These are phyloP conservation scores for Dryobota labecula DNA, from an alignment of 2,888 invertebrate genomes.

Conservation along the genomic window DNA sequence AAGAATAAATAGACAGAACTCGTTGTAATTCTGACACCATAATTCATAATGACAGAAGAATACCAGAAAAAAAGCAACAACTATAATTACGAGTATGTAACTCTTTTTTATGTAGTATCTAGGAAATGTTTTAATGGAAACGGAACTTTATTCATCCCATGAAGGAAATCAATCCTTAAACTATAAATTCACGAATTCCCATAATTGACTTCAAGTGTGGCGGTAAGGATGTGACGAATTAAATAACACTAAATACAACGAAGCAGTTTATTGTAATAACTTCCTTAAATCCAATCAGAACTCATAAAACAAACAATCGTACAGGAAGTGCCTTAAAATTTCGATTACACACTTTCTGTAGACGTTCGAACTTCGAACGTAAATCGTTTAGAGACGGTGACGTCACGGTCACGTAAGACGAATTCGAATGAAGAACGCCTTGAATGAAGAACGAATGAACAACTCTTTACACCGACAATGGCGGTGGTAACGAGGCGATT, in stretches of 20 bases:
- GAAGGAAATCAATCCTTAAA: conserved; percentile 22
- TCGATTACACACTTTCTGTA: conserved; percentile 64
- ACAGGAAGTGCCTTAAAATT: conserved; percentile 67
- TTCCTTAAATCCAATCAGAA: conserved; percentile 61
- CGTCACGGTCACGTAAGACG: conserved; percentile 68
- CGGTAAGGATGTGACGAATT: conserved; percentile 54
- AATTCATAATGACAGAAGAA: not conserved
- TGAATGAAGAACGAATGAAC: conserved; percentile 66
- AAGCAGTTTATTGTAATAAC: conserved; percentile 57
- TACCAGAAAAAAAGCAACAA: not conserved
- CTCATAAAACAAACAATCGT: conserved; percentile 59
- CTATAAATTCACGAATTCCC: conserved; percentile 29
- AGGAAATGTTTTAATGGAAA: not conserved
- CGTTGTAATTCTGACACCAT: not conserved
- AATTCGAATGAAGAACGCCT: conserved; percentile 52
- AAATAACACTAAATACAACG: conserved; percentile 44
- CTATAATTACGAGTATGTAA: not conserved
- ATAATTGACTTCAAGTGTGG: conserved; percentile 20
- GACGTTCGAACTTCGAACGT: conserved; percentile 55
- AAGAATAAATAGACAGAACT: too few relatives aligned
- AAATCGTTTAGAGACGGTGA: conserved; percentile 61
- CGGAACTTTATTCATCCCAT: not conserved
- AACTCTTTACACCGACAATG: conserved; percentile 77
- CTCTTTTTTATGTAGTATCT: not conserved
- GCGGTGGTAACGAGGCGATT: conserved; percentile 82